Evolutionary conservation across 92 coral and sea anemone species (phyloP), one percentile per base, ranked within the genome.

Genomic region (Heliopora coerulea): DNA sequence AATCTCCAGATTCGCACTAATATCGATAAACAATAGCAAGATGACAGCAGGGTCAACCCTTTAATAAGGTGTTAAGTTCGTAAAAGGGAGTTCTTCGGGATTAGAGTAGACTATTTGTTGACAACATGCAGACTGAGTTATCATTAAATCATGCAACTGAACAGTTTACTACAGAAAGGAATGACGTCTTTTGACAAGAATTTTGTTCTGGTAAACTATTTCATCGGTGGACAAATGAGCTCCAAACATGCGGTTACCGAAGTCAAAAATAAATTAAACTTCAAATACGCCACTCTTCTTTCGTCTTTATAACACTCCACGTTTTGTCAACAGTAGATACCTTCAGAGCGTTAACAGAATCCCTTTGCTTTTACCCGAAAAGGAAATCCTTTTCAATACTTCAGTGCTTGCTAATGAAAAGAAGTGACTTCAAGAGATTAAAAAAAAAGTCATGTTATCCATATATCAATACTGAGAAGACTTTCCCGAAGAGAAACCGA

Each of bases 1-100:
- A 37, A n/a, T 37, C 42, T 10, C n/a, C 0, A 54, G 19, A 27
- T 12, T 19, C 9, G 17, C 60, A 12, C 10, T 19, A 54, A 54
- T 26, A 8, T 27, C 10, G 39, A 18, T 11, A 32, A 62, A 37
- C 48, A 62, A 62, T 31, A 24, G 48, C 68, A 21, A 32, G 26
- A 13, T 62, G 68, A 62, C 68, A 62, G 68, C 44, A 31, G 48
- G 68, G 23, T 62, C 31, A 62, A 62, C 8, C 68, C 68, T 62
- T 62, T 62, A 62, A 62, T 62, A 33, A 17, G 68, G 68, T 62
- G 68, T 62, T 62, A 62, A 62, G 68, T 62, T 62, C 48, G 44
- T 62, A 31, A 62, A 62, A 62, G 68, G 68, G 41, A 62, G 42
- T 20, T 3, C 68, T 4, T 27, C 19, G 65, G 28, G 65, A 25